These are phyloP conservation scores for Marmota monax DNA, from an alignment of 2,113 vertebrate species.

Conservation along the genomic window DNA sequence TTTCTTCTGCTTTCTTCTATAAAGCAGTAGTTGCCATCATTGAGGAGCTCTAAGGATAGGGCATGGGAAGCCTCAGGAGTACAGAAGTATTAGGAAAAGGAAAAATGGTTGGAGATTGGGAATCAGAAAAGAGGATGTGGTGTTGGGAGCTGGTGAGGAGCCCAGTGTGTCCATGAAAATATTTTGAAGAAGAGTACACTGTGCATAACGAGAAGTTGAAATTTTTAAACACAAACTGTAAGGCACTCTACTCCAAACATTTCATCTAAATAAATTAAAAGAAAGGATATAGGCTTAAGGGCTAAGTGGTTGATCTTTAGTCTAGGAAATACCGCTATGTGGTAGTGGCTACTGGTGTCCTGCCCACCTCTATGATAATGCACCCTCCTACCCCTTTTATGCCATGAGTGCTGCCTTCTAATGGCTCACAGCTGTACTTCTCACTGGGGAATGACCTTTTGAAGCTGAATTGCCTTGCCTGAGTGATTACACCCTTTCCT, in stretches of 20 bases:
- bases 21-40: background rate
- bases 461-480: slow-evolving; percentile 5
- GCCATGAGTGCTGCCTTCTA: background rate
- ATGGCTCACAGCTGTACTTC: background rate
- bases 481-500: background rate
- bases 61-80: background rate
- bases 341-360: background rate
- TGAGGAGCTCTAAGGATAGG: background rate
- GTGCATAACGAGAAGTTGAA: background rate
- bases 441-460: background rate
- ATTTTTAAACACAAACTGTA: background rate
- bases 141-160: background rate
- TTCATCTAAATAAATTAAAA: too few species aligned
- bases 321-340: background rate
- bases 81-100: background rate
- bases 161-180: background rate
- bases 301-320: background rate
- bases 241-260: background rate
- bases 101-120: background rate
- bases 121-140: slow-evolving; percentile 22
- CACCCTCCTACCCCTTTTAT: background rate
- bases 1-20: background rate
- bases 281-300: background rate
- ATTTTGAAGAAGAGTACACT: background rate
- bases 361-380: background rate